phyloP scores from a whole-genome alignment of 2,888 invertebrate genomes.

The Agonopterix heracliana region DNA sequence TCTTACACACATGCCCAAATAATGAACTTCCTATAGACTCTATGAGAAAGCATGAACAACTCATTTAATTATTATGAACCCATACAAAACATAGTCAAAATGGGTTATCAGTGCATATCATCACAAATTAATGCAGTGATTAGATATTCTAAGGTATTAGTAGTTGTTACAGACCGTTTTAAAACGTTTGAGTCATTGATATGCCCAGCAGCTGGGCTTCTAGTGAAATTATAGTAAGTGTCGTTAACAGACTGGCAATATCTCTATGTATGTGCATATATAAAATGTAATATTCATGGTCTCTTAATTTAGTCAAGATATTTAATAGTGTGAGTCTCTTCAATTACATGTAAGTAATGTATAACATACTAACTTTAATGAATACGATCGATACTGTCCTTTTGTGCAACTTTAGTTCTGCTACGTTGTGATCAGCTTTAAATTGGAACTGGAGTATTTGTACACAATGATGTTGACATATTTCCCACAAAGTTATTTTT shows the following conservation, averaged over 20 bases:
- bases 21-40: slow-evolving; percentile 49
- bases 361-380: slow-evolving; percentile 61
- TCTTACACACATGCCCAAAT: slow-evolving; percentile 54
- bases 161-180: slow-evolving; percentile 72
- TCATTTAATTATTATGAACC: slow-evolving; percentile 50
- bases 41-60: slow-evolving; percentile 53
- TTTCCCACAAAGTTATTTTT: slow-evolving; percentile 70
- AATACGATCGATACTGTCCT: slow-evolving; percentile 60
- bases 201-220: slow-evolving; percentile 67
- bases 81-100: slow-evolving; percentile 52
- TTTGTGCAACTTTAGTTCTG: slow-evolving; percentile 70
- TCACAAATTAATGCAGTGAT: slow-evolving; percentile 75
- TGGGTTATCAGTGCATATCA: slow-evolving; percentile 76
- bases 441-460: slow-evolving; percentile 67
- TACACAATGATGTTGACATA: slow-evolving; percentile 62
- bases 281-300: slow-evolving; percentile 71
- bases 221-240: slow-evolving; percentile 74
- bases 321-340: slow-evolving; percentile 75
- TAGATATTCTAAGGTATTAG: slow-evolving; percentile 75
- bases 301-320: slow-evolving; percentile 76
- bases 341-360: slow-evolving; percentile 63
- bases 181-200: slow-evolving; percentile 70
- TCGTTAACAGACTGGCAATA: slow-evolving; percentile 74
- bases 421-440: slow-evolving; percentile 74
- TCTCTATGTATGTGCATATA: slow-evolving; percentile 72